Conservation (phyloP, 2,888 invertebrate species). For the Pecten maximus region DNA sequence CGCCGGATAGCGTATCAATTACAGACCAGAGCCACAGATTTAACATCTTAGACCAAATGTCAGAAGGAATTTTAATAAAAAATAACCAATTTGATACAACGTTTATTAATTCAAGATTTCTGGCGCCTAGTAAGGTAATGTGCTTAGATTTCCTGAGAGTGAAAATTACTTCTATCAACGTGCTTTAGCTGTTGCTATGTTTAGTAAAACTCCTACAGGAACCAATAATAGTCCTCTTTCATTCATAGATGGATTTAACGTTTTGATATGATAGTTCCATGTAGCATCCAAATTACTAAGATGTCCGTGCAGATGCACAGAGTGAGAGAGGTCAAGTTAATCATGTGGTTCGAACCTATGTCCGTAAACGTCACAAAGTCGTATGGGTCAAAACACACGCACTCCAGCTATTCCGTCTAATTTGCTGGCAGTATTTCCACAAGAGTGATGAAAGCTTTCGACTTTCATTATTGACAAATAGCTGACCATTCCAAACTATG, state of each 20-base stretch:
- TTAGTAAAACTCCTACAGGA: too few relatives aligned
- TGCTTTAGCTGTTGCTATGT: too few relatives aligned
- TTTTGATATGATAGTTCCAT: too few relatives aligned
- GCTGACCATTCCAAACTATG: background rate
- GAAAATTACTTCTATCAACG: too few relatives aligned
- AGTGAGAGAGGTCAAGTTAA: too few relatives aligned
- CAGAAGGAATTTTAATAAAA: background rate
- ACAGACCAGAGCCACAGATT: background rate
- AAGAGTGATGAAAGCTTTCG: conserved; percentile 27
- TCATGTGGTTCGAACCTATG: background rate
- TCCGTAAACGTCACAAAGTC: background rate
- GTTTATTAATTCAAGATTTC: too few relatives aligned
- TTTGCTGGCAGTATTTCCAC: background rate
- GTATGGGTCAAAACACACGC: background rate
- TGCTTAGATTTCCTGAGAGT: too few relatives aligned
- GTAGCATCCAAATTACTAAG: too few relatives aligned
- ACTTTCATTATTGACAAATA: conserved; percentile 16
- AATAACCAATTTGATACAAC: background rate
- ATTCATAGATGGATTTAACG: too few relatives aligned
- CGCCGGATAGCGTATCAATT: background rate
- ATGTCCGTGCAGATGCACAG: too few relatives aligned
- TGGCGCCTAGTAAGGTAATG: too few relatives aligned
- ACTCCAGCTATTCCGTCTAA: background rate
- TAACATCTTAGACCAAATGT: background rate
- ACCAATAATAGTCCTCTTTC: too few relatives aligned